These are phyloP conservation scores for Dermochelys coriacea DNA, from an alignment of 2,797 vertebrate genomes.

Conservation along the genomic window DNA sequence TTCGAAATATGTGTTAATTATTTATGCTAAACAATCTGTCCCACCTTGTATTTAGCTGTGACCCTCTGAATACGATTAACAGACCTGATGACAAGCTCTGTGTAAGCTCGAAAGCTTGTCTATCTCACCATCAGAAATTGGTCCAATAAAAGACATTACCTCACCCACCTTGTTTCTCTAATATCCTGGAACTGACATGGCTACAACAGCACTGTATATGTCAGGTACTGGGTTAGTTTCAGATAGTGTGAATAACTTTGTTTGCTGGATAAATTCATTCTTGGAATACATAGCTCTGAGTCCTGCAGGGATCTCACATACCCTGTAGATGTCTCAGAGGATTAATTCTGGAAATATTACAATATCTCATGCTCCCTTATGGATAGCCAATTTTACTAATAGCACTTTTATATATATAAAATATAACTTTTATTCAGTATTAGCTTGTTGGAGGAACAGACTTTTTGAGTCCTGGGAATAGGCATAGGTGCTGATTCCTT, in stretches of 20 bases:
- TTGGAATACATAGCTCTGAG: not conserved
- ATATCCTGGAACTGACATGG: not conserved
- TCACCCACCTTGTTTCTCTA: not conserved
- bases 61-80: not conserved
- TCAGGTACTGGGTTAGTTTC: not conserved
- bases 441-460: conserved; percentile 9
- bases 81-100: not conserved
- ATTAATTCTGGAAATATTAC: conserved; percentile 34
- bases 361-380: conserved; percentile 12
- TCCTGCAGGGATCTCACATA: not conserved
- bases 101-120: not conserved
- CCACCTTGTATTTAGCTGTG: not conserved
- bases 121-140: not conserved
- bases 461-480: not conserved
- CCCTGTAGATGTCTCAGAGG: conserved; percentile 45
- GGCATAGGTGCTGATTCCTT: not conserved
- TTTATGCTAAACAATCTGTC: not conserved
- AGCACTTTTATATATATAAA: too few relatives aligned
- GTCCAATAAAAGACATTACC: not conserved
- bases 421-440: conserved; percentile 3
- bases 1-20: not conserved
- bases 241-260: rapidly evolving
- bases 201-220: not conserved
- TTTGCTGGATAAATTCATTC: not conserved
- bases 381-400: not conserved